Conservation (phyloP, 2,888 invertebrate genomes). For the Xestia ashworthii region DNA sequence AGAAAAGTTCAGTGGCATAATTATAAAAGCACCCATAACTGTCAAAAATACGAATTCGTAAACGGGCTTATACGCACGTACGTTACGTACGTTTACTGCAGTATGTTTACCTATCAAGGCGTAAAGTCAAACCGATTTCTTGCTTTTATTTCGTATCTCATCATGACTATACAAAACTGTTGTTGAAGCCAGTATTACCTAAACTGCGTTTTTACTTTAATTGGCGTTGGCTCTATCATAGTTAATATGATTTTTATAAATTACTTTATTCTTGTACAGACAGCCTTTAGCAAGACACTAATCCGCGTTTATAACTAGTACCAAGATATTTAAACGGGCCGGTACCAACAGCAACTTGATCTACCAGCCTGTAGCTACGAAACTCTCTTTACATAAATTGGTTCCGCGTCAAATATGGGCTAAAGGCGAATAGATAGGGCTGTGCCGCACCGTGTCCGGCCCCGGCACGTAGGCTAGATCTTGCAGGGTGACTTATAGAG, state of each 20-base stretch:
- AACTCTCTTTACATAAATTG: constrained; percentile 62
- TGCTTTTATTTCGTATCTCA: background rate
- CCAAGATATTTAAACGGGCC: constrained; percentile 33
- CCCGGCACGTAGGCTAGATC: constrained; percentile 65
- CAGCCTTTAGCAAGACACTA: constrained; percentile 4
- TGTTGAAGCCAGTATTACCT: background rate
- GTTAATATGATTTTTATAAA: background rate
- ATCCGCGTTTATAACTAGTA: background rate
- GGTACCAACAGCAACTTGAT: constrained; percentile 33
- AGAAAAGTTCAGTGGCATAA: background rate
- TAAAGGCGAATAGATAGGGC: constrained; percentile 47
- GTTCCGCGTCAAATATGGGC: constrained; percentile 59
- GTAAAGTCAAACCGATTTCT: background rate
- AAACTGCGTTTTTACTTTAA: background rate
- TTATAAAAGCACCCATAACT: background rate
- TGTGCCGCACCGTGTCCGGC: constrained; percentile 41
- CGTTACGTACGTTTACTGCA: too few relatives aligned
- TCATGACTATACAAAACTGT: constrained; percentile 7
- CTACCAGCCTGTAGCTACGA: constrained; percentile 32
- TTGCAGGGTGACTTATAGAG: constrained; percentile 68
- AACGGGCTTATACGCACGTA: background rate
- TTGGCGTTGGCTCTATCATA: background rate
- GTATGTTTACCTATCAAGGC: background rate
- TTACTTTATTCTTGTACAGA: background rate
- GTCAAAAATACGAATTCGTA: background rate